Evolutionary conservation across 2,797 vertebrate species (phyloP).

Genomic region (Premnoplex brunnescens): DNA sequence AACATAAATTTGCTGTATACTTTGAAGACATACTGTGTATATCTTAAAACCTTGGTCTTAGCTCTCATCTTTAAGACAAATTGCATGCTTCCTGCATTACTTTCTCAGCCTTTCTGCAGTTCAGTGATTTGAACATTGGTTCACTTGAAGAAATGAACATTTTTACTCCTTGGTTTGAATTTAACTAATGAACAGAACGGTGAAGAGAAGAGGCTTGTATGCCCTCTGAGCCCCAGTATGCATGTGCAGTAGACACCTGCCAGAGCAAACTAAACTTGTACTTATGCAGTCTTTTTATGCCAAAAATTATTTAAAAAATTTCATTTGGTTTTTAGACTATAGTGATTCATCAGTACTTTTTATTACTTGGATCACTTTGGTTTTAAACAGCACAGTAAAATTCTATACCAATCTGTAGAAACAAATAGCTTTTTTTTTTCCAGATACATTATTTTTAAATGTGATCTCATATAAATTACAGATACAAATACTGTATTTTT

Average conservation of each 20-base stretch:
- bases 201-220: not conserved
- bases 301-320: not conserved
- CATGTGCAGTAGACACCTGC: not conserved
- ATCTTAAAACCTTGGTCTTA: not conserved
- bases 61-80: not conserved
- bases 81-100: not conserved
- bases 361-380: not conserved
- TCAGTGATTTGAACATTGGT: not conserved
- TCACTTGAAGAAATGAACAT: not conserved
- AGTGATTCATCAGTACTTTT: not conserved
- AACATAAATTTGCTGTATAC: not conserved
- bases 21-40: not conserved
- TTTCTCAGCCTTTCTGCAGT: not conserved
- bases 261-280: not conserved
- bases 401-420: not conserved
- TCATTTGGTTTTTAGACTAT: not conserved
- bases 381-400: not conserved
- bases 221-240: not conserved
- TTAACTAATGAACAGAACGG: not conserved
- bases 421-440: not conserved
- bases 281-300: not conserved
- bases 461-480: not conserved
- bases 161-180: constrained; percentile 44
- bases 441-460: constrained; percentile 7
- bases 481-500: constrained; percentile 17